Evolutionary conservation across 2,113 vertebrate species (phyloP).

Genomic region (Campylorhamphus procurvoides): DNA sequence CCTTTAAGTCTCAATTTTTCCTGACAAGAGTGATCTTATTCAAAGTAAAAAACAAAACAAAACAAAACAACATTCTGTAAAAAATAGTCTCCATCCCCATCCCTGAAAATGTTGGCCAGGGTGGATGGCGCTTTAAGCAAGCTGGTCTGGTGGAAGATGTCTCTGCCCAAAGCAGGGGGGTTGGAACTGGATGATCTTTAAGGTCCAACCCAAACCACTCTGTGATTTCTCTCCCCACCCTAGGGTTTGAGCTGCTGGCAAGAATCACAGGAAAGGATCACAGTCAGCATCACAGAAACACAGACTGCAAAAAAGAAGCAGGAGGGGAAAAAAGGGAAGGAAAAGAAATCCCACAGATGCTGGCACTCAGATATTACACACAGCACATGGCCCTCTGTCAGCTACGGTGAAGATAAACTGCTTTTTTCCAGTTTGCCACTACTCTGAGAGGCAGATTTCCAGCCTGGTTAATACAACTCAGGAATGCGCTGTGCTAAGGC

Average conservation of each 20-base stretch:
- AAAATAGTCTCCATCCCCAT: neutral
- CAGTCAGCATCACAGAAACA: neutral
- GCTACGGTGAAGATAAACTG: neutral
- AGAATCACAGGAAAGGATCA: neutral
- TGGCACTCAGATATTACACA: neutral
- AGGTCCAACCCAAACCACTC: neutral
- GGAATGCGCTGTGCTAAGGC: constrained; percentile 20
- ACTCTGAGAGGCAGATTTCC: neutral
- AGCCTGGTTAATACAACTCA: constrained; percentile 12
- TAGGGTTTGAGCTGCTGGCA: neutral
- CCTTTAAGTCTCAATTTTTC: neutral
- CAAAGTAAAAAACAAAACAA: neutral
- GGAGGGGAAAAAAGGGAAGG: neutral
- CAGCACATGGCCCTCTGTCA: neutral
- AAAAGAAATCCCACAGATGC: neutral
- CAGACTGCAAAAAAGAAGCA: neutral
- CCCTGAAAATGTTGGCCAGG: neutral
- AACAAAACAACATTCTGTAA: neutral
- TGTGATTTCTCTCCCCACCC: neutral
- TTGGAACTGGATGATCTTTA: neutral
- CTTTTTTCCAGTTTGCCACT: constrained; percentile 3
- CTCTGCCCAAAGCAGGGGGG: neutral
- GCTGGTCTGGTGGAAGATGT: neutral
- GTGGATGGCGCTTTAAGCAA: neutral
- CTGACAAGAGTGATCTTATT: neutral